A percentile compares a stretch with the other conserved stretches of the same genome.
phyloP scores from a whole-genome alignment of 1,140 invertebrate genomes.

The Uloborus diversus region DNA sequence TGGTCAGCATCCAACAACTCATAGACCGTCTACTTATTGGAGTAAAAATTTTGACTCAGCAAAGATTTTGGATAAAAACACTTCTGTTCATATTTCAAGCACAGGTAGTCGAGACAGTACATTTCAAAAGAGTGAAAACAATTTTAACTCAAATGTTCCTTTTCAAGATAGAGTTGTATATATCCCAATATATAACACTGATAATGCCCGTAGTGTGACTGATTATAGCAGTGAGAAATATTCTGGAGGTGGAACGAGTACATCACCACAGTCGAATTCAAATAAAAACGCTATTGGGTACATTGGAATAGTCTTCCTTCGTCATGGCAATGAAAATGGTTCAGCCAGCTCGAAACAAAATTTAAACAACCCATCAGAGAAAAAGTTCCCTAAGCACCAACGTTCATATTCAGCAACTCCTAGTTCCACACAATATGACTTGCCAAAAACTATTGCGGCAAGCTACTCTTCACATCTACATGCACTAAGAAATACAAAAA shows the following conservation, averaged over 20 bases:
- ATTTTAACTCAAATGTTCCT: too few species aligned
- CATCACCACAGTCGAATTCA: background rate
- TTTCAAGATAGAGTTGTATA: constrained; percentile 35
- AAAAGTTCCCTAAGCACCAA: too few species aligned
- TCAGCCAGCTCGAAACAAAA: background rate
- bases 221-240: background rate
- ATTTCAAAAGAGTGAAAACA: too few species aligned
- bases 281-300: constrained; percentile 23
- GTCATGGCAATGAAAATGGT: too few species aligned
- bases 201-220: background rate
- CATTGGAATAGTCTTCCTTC: constrained; percentile 30
- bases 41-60: too few species aligned
- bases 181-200: constrained; percentile 10
- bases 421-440: background rate
- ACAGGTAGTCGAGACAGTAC: too few species aligned
- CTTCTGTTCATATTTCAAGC: too few species aligned
- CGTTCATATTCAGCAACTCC: too few species aligned
- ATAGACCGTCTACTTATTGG: too few species aligned
- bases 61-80: too few species aligned
- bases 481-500: background rate
- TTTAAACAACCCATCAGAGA: background rate
- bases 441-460: background rate
- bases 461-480: background rate
- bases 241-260: background rate
- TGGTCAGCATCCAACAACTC: too few species aligned